These are phyloP conservation scores for Cryptocephalus moraei DNA, from an alignment of 2,888 invertebrate species.

Conservation along the genomic window DNA sequence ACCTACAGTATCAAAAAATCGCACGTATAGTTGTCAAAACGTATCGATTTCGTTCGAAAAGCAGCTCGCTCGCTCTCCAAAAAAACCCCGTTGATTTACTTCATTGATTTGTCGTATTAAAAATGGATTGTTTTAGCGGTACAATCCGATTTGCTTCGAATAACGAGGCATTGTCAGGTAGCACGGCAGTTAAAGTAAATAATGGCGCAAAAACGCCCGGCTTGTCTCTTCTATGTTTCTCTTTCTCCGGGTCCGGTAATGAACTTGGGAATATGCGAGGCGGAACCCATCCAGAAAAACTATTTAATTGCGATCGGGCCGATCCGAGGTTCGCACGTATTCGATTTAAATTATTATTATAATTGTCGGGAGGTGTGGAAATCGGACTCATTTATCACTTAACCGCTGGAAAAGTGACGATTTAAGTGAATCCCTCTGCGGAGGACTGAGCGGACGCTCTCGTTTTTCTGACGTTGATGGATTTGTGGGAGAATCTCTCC, in stretches of 20 bases:
- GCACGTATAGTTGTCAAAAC: too few species aligned
- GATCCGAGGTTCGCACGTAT: too few species aligned
- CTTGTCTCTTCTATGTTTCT: slow-evolving; percentile 15
- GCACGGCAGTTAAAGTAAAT: slow-evolving; percentile 25
- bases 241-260: slow-evolving; percentile 6
- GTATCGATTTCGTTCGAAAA: too few species aligned
- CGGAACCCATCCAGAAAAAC: slow-evolving; percentile 32
- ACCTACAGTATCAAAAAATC: too few species aligned
- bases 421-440: too few species aligned
- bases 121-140: slow-evolving; percentile 34
- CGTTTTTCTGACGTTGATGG: too few species aligned
- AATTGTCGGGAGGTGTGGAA: too few species aligned
- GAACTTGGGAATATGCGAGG: slow-evolving; percentile 32
- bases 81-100: slow-evolving; percentile 24
- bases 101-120: slow-evolving; percentile 32
- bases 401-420: too few species aligned
- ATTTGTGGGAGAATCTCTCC: too few species aligned
- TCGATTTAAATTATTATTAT: too few species aligned
- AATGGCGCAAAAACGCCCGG: slow-evolving; percentile 21
- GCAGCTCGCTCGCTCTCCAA: not conserved
- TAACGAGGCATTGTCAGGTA: slow-evolving; percentile 32
- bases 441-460: too few species aligned
- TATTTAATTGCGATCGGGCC: slow-evolving; percentile 27
- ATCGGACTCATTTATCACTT: too few species aligned
- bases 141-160: slow-evolving; percentile 32